phyloP scores from a whole-genome alignment of 2,797 vertebrate species.

The Poecilia wingei region DNA sequence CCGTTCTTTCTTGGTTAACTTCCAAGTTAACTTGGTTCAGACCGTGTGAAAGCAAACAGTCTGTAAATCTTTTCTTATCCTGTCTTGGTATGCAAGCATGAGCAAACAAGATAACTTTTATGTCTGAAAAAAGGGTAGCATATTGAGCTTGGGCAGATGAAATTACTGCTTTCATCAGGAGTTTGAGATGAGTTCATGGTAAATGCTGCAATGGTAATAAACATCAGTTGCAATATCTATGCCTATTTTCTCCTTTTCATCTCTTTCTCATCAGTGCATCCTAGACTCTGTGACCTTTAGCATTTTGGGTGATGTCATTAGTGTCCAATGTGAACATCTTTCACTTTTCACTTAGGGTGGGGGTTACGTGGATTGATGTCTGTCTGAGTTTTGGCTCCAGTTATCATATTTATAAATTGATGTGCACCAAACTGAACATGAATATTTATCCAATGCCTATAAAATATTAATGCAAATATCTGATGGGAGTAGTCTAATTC shows the following conservation, averaged over 20 bases:
- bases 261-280: too few relatives aligned
- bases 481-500: not conserved
- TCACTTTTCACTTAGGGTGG: not conserved
- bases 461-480: not conserved
- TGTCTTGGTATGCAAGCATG: not conserved
- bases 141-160: too few relatives aligned
- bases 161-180: too few relatives aligned
- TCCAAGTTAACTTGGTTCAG: not conserved
- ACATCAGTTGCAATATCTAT: too few relatives aligned
- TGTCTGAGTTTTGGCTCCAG: not conserved
- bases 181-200: too few relatives aligned
- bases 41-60: not conserved
- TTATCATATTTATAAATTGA: not conserved
- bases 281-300: too few relatives aligned
- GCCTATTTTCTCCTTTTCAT: too few relatives aligned
- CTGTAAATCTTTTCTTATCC: not conserved
- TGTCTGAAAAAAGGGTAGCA: not conserved
- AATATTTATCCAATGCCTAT: not conserved
- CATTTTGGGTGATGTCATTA: too few relatives aligned
- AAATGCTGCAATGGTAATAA: too few relatives aligned
- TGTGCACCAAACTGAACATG: not conserved
- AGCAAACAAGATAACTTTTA: not conserved
- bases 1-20: not conserved
- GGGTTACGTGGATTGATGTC: not conserved
- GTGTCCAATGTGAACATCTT: too few relatives aligned